Conservation (phyloP, 2,888 invertebrate species). For the Aphodius sticticus region DNA sequence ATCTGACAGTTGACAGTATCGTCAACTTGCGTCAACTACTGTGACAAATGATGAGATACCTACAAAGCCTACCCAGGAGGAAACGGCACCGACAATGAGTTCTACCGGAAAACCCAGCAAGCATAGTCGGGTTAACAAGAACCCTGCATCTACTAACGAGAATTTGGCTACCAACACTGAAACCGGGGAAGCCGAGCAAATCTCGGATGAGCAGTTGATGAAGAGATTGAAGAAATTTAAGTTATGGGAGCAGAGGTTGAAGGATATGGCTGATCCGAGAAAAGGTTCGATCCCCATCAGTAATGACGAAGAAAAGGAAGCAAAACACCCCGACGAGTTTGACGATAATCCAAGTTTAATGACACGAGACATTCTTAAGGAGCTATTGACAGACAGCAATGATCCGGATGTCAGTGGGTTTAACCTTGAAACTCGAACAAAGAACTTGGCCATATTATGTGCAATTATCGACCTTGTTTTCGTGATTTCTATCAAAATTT, state of each 20-base stretch:
- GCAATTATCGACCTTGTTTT: slow-evolving; percentile 56
- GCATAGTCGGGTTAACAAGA: background rate
- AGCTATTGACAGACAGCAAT: slow-evolving; percentile 11
- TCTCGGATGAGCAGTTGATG: slow-evolving; percentile 32
- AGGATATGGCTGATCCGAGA: slow-evolving; percentile 50
- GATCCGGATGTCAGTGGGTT: slow-evolving; percentile 28
- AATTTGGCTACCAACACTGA: background rate
- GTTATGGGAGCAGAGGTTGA: slow-evolving; percentile 51
- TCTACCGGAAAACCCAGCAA: background rate
- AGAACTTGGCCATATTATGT: slow-evolving; percentile 49
- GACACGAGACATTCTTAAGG: background rate
- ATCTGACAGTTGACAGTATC: too few species aligned
- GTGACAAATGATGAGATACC: background rate
- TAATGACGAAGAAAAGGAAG: slow-evolving; percentile 22
- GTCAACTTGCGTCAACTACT: background rate
- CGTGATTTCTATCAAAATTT: slow-evolving; percentile 54
- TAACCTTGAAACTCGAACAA: slow-evolving; percentile 30
- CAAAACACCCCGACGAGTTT: background rate
- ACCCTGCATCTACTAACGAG: background rate
- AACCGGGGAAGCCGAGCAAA: background rate
- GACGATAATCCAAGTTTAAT: background rate
- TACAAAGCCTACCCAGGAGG: background rate
- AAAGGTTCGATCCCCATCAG: slow-evolving; percentile 49
- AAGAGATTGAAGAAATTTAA: slow-evolving; percentile 48
- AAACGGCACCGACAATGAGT: background rate